phyloP scores from a whole-genome alignment of 1,140 invertebrate genomes.

The Pararge aegeria region DNA sequence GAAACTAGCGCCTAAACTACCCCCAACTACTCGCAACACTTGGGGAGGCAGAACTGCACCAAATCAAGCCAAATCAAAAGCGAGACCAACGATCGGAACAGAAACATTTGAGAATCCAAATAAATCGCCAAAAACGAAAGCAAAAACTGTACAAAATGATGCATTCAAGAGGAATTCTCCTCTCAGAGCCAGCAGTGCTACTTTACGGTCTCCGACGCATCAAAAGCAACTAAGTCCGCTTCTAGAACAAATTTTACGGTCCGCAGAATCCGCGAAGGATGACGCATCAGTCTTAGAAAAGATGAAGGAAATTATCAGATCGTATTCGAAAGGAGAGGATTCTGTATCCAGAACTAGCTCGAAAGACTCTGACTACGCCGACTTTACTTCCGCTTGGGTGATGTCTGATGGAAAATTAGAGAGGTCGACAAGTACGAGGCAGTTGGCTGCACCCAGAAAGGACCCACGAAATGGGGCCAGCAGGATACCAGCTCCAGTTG shows the following conservation, averaged over 20 bases:
- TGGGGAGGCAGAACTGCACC: slow-evolving; percentile 84
- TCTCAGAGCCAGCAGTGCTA: slow-evolving; percentile 82
- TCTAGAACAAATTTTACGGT: slow-evolving; percentile 85
- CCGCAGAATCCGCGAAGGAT: slow-evolving; percentile 85
- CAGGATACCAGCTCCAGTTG: slow-evolving; percentile 77
- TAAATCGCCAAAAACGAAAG: slow-evolving; percentile 69
- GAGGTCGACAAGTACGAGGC: slow-evolving; percentile 75
- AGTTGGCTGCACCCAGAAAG: slow-evolving; percentile 78
- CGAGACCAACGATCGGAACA: slow-evolving; percentile 82
- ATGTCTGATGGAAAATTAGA: slow-evolving; percentile 85
- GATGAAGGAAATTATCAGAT: slow-evolving; percentile 85
- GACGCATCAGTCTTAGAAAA: slow-evolving; percentile 85
- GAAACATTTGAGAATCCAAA: slow-evolving; percentile 85
- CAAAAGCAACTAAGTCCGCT: slow-evolving; percentile 81
- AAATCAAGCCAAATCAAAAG: slow-evolving; percentile 57
- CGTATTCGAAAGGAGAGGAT: slow-evolving; percentile 81
- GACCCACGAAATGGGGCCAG: slow-evolving; percentile 62
- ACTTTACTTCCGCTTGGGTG: slow-evolving; percentile 87
- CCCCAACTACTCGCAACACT: slow-evolving; percentile 81
- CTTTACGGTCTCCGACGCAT: slow-evolving; percentile 80
- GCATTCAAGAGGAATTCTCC: slow-evolving; percentile 82
- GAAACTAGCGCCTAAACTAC: slow-evolving; percentile 61
- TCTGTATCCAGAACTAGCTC: slow-evolving; percentile 73
- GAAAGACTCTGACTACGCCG: slow-evolving; percentile 82
- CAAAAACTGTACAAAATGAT: slow-evolving; percentile 54